Percentiles rank a stretch among this genome's conserved stretches.
Conservation (phyloP, 2,113 vertebrate genomes). For the Tragulus kanchil region DNA sequence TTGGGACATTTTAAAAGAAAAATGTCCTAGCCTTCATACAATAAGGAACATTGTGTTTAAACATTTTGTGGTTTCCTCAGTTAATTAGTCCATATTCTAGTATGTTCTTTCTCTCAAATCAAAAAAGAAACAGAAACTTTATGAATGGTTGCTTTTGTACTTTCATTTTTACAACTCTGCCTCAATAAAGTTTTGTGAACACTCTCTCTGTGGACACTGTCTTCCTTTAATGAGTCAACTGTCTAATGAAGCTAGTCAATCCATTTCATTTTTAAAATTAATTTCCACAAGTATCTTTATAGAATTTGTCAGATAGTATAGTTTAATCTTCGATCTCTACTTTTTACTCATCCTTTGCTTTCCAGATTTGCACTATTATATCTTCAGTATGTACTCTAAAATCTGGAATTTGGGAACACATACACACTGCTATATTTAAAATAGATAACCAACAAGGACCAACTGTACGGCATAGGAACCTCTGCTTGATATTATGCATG, state of each 20-base stretch:
- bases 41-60: background rate
- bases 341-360: background rate
- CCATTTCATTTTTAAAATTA: background rate
- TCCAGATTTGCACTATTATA: background rate
- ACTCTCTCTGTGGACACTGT: background rate
- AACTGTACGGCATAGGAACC: background rate
- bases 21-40: background rate
- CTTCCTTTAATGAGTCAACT: background rate
- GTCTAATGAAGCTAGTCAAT: background rate
- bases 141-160: background rate
- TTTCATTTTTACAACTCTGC: background rate
- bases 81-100: background rate
- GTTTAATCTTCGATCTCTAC: background rate
- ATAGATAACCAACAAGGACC: background rate
- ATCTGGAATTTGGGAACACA: background rate
- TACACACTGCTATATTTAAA: background rate
- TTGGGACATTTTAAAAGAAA: background rate
- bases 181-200: background rate
- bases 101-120: background rate
- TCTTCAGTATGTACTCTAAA: background rate
- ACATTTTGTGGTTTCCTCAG: conserved; percentile 8
- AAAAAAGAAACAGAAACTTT: background rate
- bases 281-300: background rate
- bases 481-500: background rate
- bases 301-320: background rate